These are phyloP conservation scores for Ptilonorhynchus violaceus DNA, from an alignment of 2,113 vertebrate species.

Conservation along the genomic window DNA sequence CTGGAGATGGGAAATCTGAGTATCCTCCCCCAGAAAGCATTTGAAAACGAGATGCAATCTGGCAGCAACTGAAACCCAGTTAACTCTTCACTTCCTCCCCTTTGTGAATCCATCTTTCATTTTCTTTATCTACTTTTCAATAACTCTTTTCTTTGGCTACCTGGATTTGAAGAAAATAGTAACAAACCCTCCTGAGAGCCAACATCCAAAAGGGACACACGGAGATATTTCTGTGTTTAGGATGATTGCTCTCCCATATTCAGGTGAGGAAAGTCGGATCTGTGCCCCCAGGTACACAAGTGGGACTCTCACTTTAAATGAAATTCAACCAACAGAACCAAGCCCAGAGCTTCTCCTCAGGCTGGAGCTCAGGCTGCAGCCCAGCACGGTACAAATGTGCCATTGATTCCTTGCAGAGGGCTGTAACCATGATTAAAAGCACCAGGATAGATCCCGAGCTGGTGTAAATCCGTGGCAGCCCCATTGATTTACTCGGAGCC, in stretches of 20 bases:
- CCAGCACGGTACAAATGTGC: not conserved
- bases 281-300: not conserved
- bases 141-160: not conserved
- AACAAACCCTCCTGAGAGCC: not conserved
- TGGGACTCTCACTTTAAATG: not conserved
- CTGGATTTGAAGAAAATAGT: not conserved
- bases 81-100: conserved; percentile 30
- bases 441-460: conserved; percentile 5
- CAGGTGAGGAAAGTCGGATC: not conserved
- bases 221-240: not conserved
- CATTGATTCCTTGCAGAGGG: conserved; percentile 16
- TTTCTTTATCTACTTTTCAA: not conserved
- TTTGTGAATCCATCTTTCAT: not conserved
- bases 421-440: conserved; percentile 23
- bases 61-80: conserved; percentile 33
- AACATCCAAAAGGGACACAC: not conserved
- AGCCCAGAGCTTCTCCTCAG: not conserved
- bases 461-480: not conserved
- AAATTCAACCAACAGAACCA: not conserved
- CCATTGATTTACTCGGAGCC: conserved; percentile 21
- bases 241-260: not conserved
- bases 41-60: conserved; percentile 60
- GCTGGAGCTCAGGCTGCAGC: not conserved
- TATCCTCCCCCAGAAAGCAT: conserved; percentile 57
- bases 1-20: conserved; percentile 55